A percentile compares a stretch with the other conserved stretches of the same genome.
Evolutionary conservation across 2,888 invertebrate genomes (phyloP).

Genomic region (Conomelus anceps): DNA sequence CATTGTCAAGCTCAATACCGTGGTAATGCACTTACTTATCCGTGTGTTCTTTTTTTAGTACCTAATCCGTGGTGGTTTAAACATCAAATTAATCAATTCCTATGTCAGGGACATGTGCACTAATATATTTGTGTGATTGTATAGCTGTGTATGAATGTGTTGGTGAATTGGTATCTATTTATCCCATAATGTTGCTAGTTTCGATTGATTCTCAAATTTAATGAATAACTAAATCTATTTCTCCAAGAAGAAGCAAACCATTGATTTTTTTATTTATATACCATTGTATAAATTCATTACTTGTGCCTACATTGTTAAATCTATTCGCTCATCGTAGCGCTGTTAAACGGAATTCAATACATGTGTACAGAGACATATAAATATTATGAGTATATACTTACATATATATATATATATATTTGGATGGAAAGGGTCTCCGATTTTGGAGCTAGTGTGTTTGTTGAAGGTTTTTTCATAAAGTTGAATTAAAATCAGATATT

Average conservation of each 20-base stretch:
- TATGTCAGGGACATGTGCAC: not conserved
- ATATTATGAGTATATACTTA: not conserved
- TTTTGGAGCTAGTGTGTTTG: not conserved
- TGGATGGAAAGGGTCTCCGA: not conserved
- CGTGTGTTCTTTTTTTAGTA: not conserved
- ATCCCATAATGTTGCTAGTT: not conserved
- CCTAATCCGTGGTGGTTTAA: not conserved
- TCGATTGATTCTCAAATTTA: not conserved
- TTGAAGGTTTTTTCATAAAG: not conserved
- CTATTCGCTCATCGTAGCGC: constrained; percentile 33
- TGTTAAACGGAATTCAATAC: constrained; percentile 27
- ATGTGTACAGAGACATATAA: constrained; percentile 7
- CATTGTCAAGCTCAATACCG: not conserved
- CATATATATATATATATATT: not conserved
- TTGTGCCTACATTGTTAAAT: constrained; percentile 33
- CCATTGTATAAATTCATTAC: constrained; percentile 27
- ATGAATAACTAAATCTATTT: not conserved
- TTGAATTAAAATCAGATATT: not conserved
- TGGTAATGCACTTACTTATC: too few relatives aligned
- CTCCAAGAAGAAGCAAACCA: not conserved
- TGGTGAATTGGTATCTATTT: not conserved
- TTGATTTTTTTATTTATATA: constrained; percentile 8
- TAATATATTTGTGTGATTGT: not conserved
- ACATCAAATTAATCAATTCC: not conserved
- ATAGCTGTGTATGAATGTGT: not conserved